phyloP scores from a whole-genome alignment of 1,140 invertebrate genomes.

The Drosophila mojavensis region DNA sequence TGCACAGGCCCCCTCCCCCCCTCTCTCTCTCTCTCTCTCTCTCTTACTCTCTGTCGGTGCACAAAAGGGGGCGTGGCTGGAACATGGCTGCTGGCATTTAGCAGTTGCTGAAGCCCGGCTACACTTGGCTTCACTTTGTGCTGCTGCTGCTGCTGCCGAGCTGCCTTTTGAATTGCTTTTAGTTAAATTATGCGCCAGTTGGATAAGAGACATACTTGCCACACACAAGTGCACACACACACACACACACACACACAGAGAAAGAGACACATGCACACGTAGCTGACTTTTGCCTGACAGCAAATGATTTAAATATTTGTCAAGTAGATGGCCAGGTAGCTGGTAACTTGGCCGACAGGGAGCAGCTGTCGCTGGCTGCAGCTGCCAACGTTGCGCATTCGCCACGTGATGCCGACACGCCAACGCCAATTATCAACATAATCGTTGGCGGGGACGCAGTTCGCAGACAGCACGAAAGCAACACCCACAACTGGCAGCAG shows the following conservation, averaged over 20 bases:
- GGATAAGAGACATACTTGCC: constrained; percentile 7
- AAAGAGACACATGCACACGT: not conserved
- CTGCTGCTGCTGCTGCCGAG: constrained; percentile 17
- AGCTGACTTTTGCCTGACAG: constrained; percentile 29
- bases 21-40: not conserved
- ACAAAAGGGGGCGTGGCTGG: constrained; percentile 43
- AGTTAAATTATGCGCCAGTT: constrained; percentile 69
- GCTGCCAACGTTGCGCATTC: constrained; percentile 35
- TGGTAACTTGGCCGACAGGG: constrained; percentile 4
- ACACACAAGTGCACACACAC: constrained; percentile 10
- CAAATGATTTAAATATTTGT: constrained; percentile 71
- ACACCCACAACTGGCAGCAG: constrained; percentile 19
- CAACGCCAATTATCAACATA: constrained; percentile 40
- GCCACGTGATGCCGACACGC: constrained; percentile 18
- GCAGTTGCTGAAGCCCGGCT: constrained; percentile 43
- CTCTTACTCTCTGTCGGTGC: not conserved
- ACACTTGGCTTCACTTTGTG: constrained; percentile 51
- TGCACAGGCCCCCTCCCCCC: too few species aligned
- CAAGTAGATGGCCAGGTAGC: constrained; percentile 26
- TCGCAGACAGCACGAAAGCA: constrained; percentile 24
- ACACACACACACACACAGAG: constrained; percentile 7
- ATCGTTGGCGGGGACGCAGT: constrained; percentile 30
- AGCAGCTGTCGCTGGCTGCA: constrained; percentile 10
- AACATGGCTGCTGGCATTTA: constrained; percentile 58
- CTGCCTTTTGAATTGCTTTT: constrained; percentile 55